These are phyloP conservation scores for Ditylenchus weischeri DNA, from an alignment of 2,888 invertebrate species.

Conservation along the genomic window DNA sequence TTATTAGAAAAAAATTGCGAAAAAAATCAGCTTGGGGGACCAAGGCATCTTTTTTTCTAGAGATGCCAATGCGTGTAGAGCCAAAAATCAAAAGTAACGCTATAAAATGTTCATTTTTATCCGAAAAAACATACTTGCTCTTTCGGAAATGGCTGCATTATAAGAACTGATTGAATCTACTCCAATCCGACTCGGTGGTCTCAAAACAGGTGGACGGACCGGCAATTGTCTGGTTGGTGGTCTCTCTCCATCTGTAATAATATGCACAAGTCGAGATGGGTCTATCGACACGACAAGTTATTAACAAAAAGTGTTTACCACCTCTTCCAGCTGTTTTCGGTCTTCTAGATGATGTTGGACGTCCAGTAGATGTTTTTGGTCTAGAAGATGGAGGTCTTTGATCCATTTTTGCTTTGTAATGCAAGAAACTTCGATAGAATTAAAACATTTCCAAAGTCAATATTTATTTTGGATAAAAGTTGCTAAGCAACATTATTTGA, in stretches of 20 bases:
- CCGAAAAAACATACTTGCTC: too few species aligned
- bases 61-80: too few species aligned
- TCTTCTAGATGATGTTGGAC: conserved; percentile 28
- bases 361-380: conserved; percentile 29
- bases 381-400: conserved; percentile 21
- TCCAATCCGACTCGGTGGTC: conserved; percentile 13
- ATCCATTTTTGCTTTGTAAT: background rate
- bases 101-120: too few species aligned
- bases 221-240: conserved; percentile 7
- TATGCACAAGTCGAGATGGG: background rate
- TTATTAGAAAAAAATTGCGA: too few species aligned
- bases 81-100: too few species aligned
- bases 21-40: too few species aligned
- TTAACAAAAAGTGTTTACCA: background rate
- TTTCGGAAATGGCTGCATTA: background rate
- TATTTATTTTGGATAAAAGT: too few species aligned
- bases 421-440: too few species aligned
- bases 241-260: conserved; percentile 21
- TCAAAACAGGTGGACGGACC: conserved; percentile 14
- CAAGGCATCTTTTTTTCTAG: too few species aligned
- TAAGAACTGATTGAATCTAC: background rate
- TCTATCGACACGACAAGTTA: background rate
- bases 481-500: too few species aligned
- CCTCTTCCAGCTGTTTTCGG: conserved; percentile 39
- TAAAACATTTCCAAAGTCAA: too few species aligned